phyloP scores from a whole-genome alignment of 2,113 vertebrate species.

The Rissa tridactyla region DNA sequence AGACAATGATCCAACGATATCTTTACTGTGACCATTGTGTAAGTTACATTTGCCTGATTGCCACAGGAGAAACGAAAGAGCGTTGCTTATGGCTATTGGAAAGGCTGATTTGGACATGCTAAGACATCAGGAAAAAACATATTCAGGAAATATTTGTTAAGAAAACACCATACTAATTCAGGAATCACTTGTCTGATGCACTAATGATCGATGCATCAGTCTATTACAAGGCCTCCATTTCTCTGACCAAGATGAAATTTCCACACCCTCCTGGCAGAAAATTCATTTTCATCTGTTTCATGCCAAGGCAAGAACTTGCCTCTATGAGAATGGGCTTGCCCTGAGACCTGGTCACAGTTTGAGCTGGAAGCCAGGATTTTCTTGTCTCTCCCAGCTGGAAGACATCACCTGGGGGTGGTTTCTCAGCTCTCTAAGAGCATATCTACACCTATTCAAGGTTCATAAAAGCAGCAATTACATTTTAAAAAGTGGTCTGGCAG shows the following conservation, averaged over 20 bases:
- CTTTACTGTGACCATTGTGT: neutral
- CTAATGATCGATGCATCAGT: neutral
- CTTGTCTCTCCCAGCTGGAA: neutral
- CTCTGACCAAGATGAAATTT: neutral
- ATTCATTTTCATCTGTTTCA: neutral
- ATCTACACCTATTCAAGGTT: neutral
- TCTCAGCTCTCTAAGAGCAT: neutral
- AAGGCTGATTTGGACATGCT: neutral
- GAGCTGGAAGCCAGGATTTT: neutral
- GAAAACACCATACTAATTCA: neutral
- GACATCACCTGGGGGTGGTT: neutral
- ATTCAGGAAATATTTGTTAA: neutral
- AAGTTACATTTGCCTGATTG: neutral
- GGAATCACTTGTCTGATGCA: neutral
- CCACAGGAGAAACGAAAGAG: neutral
- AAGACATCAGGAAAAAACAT: neutral
- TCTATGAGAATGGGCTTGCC: accelerated
- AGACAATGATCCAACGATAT: neutral
- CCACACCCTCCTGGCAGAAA: neutral
- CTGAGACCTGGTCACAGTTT: neutral
- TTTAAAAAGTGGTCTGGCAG: neutral
- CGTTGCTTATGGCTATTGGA: accelerated
- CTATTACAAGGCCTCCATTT: neutral
- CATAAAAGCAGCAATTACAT: neutral
- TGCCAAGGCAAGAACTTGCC: neutral